Base-by-base conservation (phyloP, 2,797 vertebrate species). In the Odontamblyopus lacepedii region DNA sequence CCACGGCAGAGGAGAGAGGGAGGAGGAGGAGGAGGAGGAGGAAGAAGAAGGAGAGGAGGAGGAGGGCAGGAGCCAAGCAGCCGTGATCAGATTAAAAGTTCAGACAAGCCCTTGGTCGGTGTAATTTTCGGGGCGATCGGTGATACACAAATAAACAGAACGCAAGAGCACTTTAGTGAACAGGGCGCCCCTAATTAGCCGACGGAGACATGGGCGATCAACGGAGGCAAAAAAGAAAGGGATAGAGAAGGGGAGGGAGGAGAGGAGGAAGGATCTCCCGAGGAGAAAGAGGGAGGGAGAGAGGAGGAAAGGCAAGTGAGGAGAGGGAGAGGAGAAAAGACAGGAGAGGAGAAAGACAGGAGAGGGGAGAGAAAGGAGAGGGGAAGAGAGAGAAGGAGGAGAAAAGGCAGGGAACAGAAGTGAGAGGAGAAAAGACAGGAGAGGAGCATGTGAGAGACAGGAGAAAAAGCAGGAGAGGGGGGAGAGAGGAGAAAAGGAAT, bases 21-120 rank as follows among this genome's bases (percentile, higher is more conserved):
- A 16, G 12, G 60, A 16, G 16, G 61, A 3, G 8, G 18, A 6
- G 53, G 18, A 23, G n/a, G 53, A 19, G 7, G 53, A 19, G 63
- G 69, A 9, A 4, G 26, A 3, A 4, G 56, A 12, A 23, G 26
- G 4, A 2, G 13, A 16, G 44, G 11, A 44, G 13, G 61, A 30
- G 30, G 61, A 18, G 18, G 61, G 30, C 61, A 38, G 18, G 15
- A 35, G 18, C 18, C 61, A 38, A 65, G 79, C 75, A 67, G 89
- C 86, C 84, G 88, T 90, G 90, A 91, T 91, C 88, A 89, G 85
- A 90, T 92, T 89, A 89, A 87, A 90, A 92, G 89, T 91, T 91
- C 88, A 92, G 88, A 87, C 89, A 74, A 89, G 90, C 88, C 89
- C 92, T 87, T 87, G 89, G 87, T 89, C 79, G 82, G 83, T 86